Evolutionary conservation across 1,140 invertebrate genomes (phyloP).

Genomic region (Vanessa tameamea): DNA sequence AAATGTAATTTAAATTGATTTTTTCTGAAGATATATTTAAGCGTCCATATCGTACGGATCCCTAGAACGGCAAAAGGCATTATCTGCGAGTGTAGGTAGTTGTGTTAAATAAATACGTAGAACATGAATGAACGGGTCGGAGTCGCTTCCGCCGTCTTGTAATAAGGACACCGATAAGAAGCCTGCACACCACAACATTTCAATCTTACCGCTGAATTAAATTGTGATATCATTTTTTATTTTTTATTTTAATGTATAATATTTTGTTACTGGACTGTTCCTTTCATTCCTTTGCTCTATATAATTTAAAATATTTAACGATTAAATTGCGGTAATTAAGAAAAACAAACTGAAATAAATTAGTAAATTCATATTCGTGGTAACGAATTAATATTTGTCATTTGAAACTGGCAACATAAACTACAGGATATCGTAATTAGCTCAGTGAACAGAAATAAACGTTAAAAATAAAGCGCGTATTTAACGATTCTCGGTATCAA

Average conservation of each 20-base stretch:
- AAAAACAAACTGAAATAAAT: not conserved
- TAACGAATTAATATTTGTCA: not conserved
- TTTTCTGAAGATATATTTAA: no score
- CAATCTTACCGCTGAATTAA: constrained; percentile 27
- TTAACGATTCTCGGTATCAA: constrained; percentile 36
- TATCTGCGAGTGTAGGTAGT: constrained; percentile 28
- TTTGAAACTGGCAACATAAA: not conserved
- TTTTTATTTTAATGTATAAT: constrained; percentile 13
- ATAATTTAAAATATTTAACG: not conserved
- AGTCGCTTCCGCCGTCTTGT: constrained; percentile 65
- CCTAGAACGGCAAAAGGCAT: constrained; percentile 14
- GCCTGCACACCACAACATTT: constrained; percentile 33
- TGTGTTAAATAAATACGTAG: constrained; percentile 64
- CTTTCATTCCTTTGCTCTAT: constrained; percentile 13
- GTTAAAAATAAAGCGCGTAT: constrained; percentile 23
- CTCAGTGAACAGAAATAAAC: constrained; percentile 6
- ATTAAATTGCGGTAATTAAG: not conserved
- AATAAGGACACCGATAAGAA: constrained; percentile 71
- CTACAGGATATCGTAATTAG: constrained; percentile 15
- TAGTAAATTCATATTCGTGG: not conserved
- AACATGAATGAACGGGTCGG: constrained; percentile 69
- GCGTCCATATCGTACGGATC: constrained; percentile 1
- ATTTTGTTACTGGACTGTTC: constrained; percentile 7
- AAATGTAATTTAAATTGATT: no score
- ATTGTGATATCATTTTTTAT: constrained; percentile 29